These are phyloP conservation scores for Platyrinchus mystaceus DNA, from an alignment of 2,797 vertebrate species.

Conservation along the genomic window DNA sequence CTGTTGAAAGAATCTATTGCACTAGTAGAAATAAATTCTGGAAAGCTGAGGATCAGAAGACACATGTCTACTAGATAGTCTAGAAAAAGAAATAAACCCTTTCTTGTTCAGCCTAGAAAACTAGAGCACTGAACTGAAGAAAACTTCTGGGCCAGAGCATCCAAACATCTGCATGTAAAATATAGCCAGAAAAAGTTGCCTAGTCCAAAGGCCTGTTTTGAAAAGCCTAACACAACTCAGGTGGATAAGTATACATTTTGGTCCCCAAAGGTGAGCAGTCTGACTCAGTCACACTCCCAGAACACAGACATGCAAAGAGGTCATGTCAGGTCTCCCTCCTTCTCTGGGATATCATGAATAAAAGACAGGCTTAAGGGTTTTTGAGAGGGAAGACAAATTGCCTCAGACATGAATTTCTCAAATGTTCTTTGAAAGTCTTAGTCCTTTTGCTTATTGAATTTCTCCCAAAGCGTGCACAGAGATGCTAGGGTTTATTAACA, in stretches of 20 bases:
- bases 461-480: neutral
- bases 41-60: neutral
- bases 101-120: neutral
- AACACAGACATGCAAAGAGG: neutral
- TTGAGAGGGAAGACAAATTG: neutral
- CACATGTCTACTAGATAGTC: neutral
- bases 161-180: neutral
- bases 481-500: neutral
- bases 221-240: neutral
- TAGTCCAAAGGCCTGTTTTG: neutral
- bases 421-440: neutral
- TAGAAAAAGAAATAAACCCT: neutral
- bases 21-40: neutral
- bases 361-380: neutral
- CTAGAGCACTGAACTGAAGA: neutral
- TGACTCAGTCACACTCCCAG: accelerated
- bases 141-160: neutral
- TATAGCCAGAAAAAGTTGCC: neutral
- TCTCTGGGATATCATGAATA: accelerated
- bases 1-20: neutral
- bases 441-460: neutral
- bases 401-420: neutral
- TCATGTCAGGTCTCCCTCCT: neutral
- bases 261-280: neutral
- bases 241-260: neutral